Conservation (phyloP, 2,797 vertebrate genomes). For the Enteromius paludinosus region DNA sequence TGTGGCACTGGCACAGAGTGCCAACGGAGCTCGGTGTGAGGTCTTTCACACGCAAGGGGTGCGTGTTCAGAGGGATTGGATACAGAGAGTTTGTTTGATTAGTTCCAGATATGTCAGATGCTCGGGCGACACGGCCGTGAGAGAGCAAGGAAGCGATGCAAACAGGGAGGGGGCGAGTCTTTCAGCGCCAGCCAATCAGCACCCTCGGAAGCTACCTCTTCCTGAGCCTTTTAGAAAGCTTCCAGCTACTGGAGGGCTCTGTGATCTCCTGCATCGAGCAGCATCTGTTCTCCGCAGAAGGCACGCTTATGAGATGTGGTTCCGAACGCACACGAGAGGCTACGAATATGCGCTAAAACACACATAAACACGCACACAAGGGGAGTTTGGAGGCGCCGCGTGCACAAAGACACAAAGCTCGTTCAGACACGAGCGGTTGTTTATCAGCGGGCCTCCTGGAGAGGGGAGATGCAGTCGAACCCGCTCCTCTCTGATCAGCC, state of each 20-base stretch:
- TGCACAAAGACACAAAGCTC: neutral
- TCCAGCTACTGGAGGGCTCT: constrained; percentile 38
- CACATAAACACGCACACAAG: constrained; percentile 18
- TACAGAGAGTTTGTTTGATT: constrained; percentile 56
- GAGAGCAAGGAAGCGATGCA: constrained; percentile 40
- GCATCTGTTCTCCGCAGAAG: constrained; percentile 53
- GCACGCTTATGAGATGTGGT: constrained; percentile 19
- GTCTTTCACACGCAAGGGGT: constrained; percentile 9
- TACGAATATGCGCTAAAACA: constrained; percentile 5
- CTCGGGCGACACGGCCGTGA: constrained; percentile 24
- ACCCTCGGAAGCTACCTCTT: constrained; percentile 41
- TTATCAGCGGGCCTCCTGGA: constrained; percentile 15
- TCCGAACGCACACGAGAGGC: constrained; percentile 1
- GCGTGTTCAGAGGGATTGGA: constrained; percentile 47
- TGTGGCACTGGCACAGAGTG: constrained; percentile 43
- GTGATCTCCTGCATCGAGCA: constrained; percentile 46
- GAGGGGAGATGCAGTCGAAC: constrained; percentile 20
- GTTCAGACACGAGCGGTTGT: constrained; percentile 4
- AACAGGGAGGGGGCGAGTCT: constrained; percentile 35
- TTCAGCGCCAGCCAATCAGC: constrained; percentile 36
- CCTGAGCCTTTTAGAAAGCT: constrained; percentile 39
- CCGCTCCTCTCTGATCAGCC: constrained; percentile 7
- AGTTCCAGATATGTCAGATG: constrained; percentile 57
- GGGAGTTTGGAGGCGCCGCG: neutral
- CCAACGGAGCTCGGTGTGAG: constrained; percentile 40